A percentile compares a stretch with the other conserved stretches of the same genome.
Evolutionary conservation across 2,113 vertebrate species (phyloP).

Genomic region (Malurus alboscapulatus): DNA sequence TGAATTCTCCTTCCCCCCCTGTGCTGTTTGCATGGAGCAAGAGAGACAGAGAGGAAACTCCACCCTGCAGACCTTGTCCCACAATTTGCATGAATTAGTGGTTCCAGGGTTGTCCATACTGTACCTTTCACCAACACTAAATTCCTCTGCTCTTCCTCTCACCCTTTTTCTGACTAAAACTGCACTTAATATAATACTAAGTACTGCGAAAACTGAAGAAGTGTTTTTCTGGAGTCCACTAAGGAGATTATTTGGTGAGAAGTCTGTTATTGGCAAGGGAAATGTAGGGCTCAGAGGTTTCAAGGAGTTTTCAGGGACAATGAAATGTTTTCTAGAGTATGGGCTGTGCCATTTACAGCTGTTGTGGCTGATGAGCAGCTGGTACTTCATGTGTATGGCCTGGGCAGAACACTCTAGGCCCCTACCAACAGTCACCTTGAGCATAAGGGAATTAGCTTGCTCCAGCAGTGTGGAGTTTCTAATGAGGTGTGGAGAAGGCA

Average conservation of each 20-base stretch:
- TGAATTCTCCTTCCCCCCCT: neutral
- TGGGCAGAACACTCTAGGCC: neutral
- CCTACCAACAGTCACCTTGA: neutral
- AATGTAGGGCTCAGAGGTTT: neutral
- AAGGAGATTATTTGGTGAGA: neutral
- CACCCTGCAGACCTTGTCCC: neutral
- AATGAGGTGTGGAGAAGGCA: neutral
- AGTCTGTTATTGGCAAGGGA: neutral
- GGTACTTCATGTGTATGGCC: neutral
- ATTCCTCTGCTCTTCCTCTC: neutral
- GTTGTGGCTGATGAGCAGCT: rapidly evolving
- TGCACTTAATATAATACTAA: neutral
- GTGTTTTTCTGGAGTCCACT: neutral
- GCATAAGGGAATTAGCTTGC: neutral
- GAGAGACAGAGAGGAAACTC: neutral
- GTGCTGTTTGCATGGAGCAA: neutral
- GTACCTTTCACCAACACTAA: neutral
- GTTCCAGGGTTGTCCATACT: neutral
- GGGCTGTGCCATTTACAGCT: neutral
- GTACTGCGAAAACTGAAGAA: neutral
- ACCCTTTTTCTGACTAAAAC: neutral
- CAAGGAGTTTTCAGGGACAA: neutral
- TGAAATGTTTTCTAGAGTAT: neutral
- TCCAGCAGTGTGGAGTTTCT: neutral
- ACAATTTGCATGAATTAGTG: neutral